These are phyloP conservation scores for Polypedilum pembai DNA, from an alignment of 1,140 invertebrate genomes.

Conservation along the genomic window DNA sequence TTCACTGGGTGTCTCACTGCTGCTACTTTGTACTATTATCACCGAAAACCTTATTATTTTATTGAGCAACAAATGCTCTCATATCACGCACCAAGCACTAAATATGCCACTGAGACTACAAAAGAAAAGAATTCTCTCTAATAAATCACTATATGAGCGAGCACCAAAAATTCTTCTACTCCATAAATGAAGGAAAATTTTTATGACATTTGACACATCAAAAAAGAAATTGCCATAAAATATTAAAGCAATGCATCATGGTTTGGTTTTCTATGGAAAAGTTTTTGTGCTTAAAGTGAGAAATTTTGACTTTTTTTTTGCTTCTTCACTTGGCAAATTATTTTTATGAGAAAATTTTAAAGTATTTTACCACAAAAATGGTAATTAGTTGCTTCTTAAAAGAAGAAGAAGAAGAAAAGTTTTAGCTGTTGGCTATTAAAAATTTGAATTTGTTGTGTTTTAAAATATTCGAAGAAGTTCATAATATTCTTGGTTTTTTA, in stretches of 20 bases:
- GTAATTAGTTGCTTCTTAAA: no score
- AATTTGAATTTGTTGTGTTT: no score
- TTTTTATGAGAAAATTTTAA: no score
- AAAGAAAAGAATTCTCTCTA: neutral
- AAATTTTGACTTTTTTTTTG: no score
- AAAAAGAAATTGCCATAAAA: neutral
- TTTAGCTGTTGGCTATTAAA: no score
- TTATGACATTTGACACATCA: neutral
- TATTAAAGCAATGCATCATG: neutral
- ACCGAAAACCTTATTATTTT: neutral
- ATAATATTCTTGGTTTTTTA: no score
- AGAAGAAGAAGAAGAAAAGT: no score
- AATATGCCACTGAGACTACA: neutral
- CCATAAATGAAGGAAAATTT: neutral
- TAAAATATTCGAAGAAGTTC: no score
- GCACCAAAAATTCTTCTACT: neutral
- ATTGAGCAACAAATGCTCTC: constrained; percentile 14
- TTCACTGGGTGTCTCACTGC: neutral
- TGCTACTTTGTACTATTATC: neutral
- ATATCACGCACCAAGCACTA: constrained; percentile 10
- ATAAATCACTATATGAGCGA: neutral
- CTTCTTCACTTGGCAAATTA: no score
- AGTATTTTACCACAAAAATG: no score
- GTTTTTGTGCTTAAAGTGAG: no score
- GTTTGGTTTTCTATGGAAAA: no score